Conservation (phyloP, 2,797 vertebrate species). For the Ctenosaura bakeri region DNA sequence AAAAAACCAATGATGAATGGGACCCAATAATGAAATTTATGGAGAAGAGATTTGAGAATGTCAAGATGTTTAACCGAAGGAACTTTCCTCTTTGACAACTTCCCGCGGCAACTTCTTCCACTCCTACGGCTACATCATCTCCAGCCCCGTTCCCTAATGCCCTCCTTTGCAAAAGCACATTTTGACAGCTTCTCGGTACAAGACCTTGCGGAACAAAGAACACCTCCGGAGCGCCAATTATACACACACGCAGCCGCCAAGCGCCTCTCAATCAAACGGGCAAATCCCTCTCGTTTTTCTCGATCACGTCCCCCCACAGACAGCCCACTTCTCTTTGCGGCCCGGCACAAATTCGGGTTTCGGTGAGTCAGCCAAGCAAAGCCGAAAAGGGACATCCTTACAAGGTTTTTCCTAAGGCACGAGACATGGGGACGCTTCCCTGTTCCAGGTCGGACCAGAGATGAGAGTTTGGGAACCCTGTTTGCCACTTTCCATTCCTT, state of each 20-base stretch:
- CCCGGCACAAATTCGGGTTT: background rate
- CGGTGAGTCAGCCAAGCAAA: background rate
- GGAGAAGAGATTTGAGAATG: too few species aligned
- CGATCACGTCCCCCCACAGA: too few species aligned
- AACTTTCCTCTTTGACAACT: too few species aligned
- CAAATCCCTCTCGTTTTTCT: background rate
- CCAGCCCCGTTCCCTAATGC: background rate
- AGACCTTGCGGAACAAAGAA: background rate
- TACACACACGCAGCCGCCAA: background rate
- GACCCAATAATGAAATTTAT: too few species aligned
- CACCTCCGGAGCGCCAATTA: background rate
- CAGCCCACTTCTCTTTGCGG: fast-evolving
- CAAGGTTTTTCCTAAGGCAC: too few species aligned
- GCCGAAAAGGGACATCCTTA: background rate
- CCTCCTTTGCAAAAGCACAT: background rate
- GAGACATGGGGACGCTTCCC: too few species aligned
- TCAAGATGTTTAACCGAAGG: too few species aligned
- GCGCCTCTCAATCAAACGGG: background rate
- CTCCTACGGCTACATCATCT: background rate
- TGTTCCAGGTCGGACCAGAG: too few species aligned
- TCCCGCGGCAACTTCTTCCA: too few species aligned
- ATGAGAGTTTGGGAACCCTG: too few species aligned
- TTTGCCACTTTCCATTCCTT: too few species aligned
- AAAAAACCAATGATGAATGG: too few species aligned
- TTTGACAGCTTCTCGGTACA: background rate